Percentiles rank a stretch among this genome's conserved stretches.
Evolutionary conservation across 1,140 invertebrate genomes (phyloP).

Genomic region (Diploscapter pachys): DNA sequence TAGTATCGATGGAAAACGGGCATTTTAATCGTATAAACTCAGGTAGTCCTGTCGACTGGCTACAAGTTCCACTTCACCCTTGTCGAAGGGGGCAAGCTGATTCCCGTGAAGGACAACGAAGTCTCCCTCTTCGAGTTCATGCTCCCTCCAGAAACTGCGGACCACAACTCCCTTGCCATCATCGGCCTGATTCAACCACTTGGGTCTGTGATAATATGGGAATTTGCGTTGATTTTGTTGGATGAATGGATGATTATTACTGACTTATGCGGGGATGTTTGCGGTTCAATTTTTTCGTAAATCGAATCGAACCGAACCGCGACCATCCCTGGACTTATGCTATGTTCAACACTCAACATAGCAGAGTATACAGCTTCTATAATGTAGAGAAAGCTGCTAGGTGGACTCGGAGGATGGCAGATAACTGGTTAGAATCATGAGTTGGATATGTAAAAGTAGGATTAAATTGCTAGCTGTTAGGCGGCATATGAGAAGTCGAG

Average conservation of each 20-base stretch:
- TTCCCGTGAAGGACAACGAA: slow-evolving; percentile 52
- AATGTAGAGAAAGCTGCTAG: too few species aligned
- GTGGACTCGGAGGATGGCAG: too few species aligned
- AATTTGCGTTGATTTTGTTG: slow-evolving; percentile 54
- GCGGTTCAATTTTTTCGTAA: too few species aligned
- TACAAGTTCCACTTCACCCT: slow-evolving; percentile 57
- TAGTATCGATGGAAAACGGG: neutral
- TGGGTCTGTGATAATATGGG: slow-evolving; percentile 1
- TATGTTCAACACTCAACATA: too few species aligned
- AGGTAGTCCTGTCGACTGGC: slow-evolving; percentile 51
- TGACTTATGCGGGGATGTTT: slow-evolving; percentile 50
- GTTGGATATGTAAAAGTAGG: too few species aligned
- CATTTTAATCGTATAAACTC: slow-evolving; percentile 3
- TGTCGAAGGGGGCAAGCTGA: slow-evolving; percentile 37
- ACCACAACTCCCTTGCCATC: slow-evolving; percentile 50
- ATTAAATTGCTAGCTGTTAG: too few species aligned
- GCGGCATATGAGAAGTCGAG: too few species aligned
- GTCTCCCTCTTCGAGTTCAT: slow-evolving; percentile 61
- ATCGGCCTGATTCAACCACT: slow-evolving; percentile 60
- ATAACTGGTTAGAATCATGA: too few species aligned
- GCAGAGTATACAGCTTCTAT: too few species aligned
- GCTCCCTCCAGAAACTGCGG: slow-evolving; percentile 58
- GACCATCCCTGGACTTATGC: too few species aligned
- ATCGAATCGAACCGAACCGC: too few species aligned
- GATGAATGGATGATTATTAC: slow-evolving; percentile 11